A percentile compares a stretch with the other conserved stretches of the same genome.
These are phyloP conservation scores for Eptatretus burgeri DNA, from an alignment of 2,113 vertebrate species.

Conservation along the genomic window DNA sequence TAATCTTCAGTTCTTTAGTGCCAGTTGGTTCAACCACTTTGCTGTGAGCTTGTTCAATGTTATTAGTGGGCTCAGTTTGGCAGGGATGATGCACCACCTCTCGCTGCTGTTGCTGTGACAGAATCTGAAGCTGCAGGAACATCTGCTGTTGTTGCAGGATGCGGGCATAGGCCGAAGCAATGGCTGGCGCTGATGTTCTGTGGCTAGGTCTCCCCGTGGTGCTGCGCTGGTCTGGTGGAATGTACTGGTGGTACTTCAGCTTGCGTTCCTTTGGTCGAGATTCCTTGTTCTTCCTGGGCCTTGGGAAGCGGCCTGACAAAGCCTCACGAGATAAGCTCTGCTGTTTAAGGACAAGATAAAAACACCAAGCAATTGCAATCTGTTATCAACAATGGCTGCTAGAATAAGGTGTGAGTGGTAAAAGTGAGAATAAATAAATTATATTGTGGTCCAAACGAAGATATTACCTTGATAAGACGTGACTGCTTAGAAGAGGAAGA, in stretches of 20 bases:
- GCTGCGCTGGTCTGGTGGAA: slow-evolving; percentile 35
- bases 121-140: slow-evolving; percentile 25
- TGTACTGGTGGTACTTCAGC: slow-evolving; percentile 60
- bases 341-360: no score
- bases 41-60: no score
- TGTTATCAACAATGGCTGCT: no score
- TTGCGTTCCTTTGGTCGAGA: slow-evolving; percentile 34
- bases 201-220: neutral
- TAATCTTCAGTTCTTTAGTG: no score
- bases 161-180: slow-evolving; percentile 27
- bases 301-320: slow-evolving; percentile 8
- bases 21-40: no score
- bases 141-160: slow-evolving; percentile 40
- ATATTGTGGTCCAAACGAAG: no score
- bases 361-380: no score
- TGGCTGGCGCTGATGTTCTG: slow-evolving; percentile 10
- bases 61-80: neutral
- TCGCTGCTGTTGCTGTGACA: slow-evolving; percentile 17
- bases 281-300: slow-evolving; percentile 24
- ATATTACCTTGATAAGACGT: no score
- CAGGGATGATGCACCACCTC: neutral
- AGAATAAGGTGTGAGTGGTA: no score
- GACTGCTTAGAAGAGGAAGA: no score
- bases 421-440: no score
- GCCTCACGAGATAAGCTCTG: no score